Conservation (phyloP, 2,113 vertebrate genomes). For the Leucopsar rothschildi region DNA sequence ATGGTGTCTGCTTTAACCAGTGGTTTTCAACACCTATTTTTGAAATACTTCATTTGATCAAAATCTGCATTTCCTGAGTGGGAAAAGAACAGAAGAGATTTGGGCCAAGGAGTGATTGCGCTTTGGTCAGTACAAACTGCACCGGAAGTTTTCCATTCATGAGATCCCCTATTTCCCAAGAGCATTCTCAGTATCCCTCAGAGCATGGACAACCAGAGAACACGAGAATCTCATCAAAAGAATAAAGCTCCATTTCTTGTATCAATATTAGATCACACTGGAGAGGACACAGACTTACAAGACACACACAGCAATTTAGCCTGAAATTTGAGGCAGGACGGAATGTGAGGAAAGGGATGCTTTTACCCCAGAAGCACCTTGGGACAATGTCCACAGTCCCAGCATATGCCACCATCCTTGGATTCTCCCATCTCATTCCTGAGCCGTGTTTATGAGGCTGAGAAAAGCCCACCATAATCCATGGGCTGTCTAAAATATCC, state of each 20-base stretch:
- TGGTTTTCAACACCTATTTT: not conserved
- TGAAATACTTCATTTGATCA: not conserved
- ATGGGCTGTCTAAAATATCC: not conserved
- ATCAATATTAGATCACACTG: not conserved
- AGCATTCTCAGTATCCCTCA: not conserved
- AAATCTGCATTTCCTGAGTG: not conserved
- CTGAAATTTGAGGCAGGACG: not conserved
- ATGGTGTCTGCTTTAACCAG: not conserved
- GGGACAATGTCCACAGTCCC: not conserved
- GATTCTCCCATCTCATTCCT: not conserved
- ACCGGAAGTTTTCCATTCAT: not conserved
- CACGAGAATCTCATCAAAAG: not conserved
- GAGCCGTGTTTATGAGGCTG: slow-evolving; percentile 29
- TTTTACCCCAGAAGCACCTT: not conserved
- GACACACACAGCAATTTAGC: not conserved
- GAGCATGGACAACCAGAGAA: not conserved
- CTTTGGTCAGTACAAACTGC: not conserved
- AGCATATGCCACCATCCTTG: not conserved
- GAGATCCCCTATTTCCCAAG: not conserved
- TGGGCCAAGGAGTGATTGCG: fast-evolving
- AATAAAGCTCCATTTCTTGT: not conserved
- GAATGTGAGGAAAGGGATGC: not conserved
- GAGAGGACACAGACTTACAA: not conserved
- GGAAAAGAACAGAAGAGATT: not conserved
- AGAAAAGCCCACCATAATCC: slow-evolving; percentile 57